Evolutionary conservation across 2,113 vertebrate genomes (phyloP), one percentile per base, ranked within the genome.

Genomic region (Trichomycterus rosablanca): DNA sequence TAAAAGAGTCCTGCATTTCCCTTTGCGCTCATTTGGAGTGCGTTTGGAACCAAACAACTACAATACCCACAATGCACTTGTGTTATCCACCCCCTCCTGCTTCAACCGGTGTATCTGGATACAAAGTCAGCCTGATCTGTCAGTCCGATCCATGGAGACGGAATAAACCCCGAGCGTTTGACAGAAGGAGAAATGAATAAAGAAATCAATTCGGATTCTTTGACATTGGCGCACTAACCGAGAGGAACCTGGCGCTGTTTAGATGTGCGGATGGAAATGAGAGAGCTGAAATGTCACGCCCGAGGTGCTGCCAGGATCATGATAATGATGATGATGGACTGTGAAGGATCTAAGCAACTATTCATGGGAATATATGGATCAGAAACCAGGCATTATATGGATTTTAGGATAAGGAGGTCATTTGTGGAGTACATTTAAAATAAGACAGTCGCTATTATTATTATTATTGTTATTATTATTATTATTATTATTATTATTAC

Each of bases 51-150:
- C n/a, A 7, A 40, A 12, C 19, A 54, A 72, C 87, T 81, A 71
- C 82, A 81, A 61, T 80, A 76, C 84, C 88, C 87, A 89, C 44
- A 69, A 51, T 83, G 72, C 86, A 66, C 26, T 42, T 3, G 16
- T 8, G 2, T 18, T 28, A 22, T 26, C 59, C 44, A 22, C 18
- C 66, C 67, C 63, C 78, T 74, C 74, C 77, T 16, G 34, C 19
- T 67, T 67, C 53, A 59, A 76, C 64, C 81, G 81, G 86, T 80
- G 83, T 80, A 73, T 86, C 81, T 74, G 83, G 84, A 86, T 83
- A 84, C 76, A 72, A 75, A 87, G 80, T 74, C 81, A 78, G 75
- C 74, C 70, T 63, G 79, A 80, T 73, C 75, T 89, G 87, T 88
- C 87, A 89, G 86, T 81, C 73, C 68, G 66, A 54, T 65, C 63